Evolutionary conservation across 2,797 vertebrate genomes (phyloP).

Genomic region (Cuculus canorus): DNA sequence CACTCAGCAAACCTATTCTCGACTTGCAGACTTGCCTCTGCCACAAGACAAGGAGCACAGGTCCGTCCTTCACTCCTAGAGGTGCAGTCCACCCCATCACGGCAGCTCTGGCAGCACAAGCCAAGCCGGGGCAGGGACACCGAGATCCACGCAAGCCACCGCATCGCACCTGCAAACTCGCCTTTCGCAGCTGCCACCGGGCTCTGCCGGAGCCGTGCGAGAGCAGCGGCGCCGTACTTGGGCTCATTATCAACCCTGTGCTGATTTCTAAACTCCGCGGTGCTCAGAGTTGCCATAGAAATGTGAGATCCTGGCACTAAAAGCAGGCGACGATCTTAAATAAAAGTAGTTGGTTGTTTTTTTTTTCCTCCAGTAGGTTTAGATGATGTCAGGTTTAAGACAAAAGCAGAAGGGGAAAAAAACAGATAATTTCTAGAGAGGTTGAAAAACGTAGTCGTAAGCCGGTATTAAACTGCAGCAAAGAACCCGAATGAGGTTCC

Average conservation of each 20-base stretch:
- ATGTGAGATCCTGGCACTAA: constrained; percentile 66
- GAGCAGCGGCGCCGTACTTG: constrained; percentile 33
- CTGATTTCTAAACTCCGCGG: constrained; percentile 64
- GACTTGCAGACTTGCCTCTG: not conserved
- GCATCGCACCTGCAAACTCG: not conserved
- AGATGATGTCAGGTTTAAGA: constrained; percentile 45
- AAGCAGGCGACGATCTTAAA: constrained; percentile 60
- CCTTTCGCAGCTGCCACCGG: not conserved
- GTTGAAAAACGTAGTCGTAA: constrained; percentile 16
- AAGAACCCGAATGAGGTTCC: constrained; percentile 54
- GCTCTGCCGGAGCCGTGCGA: constrained; percentile 45
- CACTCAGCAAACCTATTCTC: not conserved
- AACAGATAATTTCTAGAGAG: constrained; percentile 15
- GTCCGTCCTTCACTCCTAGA: not conserved
- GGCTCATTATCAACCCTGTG: constrained; percentile 54
- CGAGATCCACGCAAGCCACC: not conserved
- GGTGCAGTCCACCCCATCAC: not conserved
- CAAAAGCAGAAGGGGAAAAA: constrained; percentile 55
- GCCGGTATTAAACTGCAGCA: constrained; percentile 53
- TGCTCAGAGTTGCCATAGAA: constrained; percentile 77
- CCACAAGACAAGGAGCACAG: not conserved
- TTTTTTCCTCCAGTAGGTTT: constrained; percentile 31
- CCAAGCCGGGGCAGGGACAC: not conserved
- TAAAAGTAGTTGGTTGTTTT: not conserved
- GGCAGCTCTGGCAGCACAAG: not conserved